Percentiles rank a stretch among this genome's conserved stretches.
phyloP scores from a whole-genome alignment of 2,888 invertebrate species.

The Scaptomyza reducta region DNA sequence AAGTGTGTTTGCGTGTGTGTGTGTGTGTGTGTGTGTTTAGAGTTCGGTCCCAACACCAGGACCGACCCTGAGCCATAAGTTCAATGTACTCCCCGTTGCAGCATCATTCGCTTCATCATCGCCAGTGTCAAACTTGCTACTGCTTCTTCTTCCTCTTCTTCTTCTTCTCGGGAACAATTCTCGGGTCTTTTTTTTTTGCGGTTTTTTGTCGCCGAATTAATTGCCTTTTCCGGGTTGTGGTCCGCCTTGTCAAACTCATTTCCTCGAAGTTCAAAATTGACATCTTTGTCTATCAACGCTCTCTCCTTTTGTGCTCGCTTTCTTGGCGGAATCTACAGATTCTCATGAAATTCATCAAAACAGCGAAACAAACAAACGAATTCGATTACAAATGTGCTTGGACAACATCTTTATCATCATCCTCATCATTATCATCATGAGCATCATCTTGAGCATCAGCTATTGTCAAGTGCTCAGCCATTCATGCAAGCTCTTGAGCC shows the following conservation, averaged over 20 bases:
- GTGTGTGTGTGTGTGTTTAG: slow-evolving; percentile 15
- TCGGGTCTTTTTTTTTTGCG: background rate
- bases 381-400: too few species aligned
- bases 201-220: slow-evolving; percentile 64
- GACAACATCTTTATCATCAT: background rate
- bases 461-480: background rate
- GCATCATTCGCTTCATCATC: slow-evolving; percentile 30
- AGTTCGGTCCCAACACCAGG: slow-evolving; percentile 3
- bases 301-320: too few species aligned
- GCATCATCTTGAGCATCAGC: background rate
- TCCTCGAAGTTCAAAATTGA: slow-evolving; percentile 34
- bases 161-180: background rate
- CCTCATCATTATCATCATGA: background rate
- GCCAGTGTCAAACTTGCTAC: slow-evolving; percentile 19
- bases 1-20: slow-evolving; percentile 6
- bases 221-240: slow-evolving; percentile 69
- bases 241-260: slow-evolving; percentile 64
- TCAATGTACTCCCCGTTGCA: slow-evolving; percentile 49
- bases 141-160: slow-evolving; percentile 19
- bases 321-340: background rate
- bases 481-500: background rate
- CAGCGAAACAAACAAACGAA: background rate
- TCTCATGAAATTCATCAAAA: background rate
- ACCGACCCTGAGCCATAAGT: slow-evolving; percentile 32
- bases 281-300: background rate